Conservation (phyloP, 64 coral and sea anemone species). For the Actinia equina region DNA sequence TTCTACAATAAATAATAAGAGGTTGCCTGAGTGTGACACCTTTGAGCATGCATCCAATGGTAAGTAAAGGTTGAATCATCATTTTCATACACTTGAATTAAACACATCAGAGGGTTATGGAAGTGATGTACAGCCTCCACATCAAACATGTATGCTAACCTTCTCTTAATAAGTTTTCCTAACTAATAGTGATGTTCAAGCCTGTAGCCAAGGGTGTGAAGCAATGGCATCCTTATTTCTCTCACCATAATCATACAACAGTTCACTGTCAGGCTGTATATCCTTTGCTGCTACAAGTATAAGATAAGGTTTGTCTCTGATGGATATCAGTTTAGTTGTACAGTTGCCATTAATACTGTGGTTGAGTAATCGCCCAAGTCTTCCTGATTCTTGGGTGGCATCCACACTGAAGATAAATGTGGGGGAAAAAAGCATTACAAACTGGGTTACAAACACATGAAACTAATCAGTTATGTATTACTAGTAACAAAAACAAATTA, state of each 20-base stretch:
- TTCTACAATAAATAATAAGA: too few species aligned
- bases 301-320: constrained; percentile 70
- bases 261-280: constrained; percentile 72
- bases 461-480: too few species aligned
- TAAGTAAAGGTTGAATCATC: too few species aligned
- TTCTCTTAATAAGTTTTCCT: not conserved
- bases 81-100: too few species aligned
- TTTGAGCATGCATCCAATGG: too few species aligned
- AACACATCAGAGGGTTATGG: too few species aligned
- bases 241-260: constrained; percentile 96
- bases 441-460: too few species aligned
- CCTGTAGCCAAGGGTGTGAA: constrained; percentile 83
- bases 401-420: constrained; percentile 63
- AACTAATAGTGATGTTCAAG: not conserved
- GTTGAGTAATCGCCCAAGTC: constrained; percentile 85
- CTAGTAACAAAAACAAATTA: too few species aligned
- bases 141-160: too few species aligned
- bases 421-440: too few species aligned
- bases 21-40: too few species aligned
- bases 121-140: too few species aligned
- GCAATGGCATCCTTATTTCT: constrained; percentile 70
- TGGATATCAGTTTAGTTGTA: constrained; percentile 64
- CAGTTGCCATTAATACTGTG: constrained; percentile 91
- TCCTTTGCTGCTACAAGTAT: constrained; percentile 66
- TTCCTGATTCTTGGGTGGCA: constrained; percentile 84